Conservation (phyloP, 2,888 invertebrate genomes). For the Branchipolynoe longqiensis region DNA sequence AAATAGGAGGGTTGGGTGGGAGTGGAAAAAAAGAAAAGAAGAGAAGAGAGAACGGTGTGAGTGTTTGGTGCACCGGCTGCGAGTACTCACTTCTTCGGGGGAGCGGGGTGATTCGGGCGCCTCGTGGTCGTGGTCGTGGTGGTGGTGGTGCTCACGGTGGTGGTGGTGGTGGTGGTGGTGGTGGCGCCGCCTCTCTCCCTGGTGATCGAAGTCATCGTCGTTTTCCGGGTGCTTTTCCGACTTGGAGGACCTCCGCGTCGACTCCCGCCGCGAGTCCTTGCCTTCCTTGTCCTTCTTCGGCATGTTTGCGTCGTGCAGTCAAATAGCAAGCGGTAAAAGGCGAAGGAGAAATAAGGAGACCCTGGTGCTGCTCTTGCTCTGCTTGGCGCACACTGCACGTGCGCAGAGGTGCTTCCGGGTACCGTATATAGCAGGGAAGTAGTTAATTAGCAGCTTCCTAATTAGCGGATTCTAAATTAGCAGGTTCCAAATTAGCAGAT, state of each 20-base stretch:
- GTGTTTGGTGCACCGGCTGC: too few relatives aligned
- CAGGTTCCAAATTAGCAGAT: too few relatives aligned
- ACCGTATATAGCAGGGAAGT: too few relatives aligned
- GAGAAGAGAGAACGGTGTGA: neutral
- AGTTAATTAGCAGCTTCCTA: too few relatives aligned
- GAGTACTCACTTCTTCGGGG: neutral
- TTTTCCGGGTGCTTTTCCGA: neutral
- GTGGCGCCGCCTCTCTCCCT: neutral
- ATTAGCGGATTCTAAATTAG: too few relatives aligned
- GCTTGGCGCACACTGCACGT: too few relatives aligned
- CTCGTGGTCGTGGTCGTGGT: neutral
- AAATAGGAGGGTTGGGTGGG: too few relatives aligned
- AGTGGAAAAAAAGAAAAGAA: neutral
- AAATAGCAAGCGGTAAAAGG: neutral
- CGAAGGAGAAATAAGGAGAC: too few relatives aligned
- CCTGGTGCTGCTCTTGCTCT: too few relatives aligned
- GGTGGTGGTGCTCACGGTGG: neutral
- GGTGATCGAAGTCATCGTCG: neutral
- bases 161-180: neutral
- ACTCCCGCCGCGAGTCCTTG: neutral
- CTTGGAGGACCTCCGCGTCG: neutral
- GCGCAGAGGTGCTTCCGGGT: too few relatives aligned
- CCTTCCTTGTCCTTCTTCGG: slow-evolving; percentile 17
- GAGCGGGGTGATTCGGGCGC: neutral
- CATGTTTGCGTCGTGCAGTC: neutral